A percentile compares a stretch with the other conserved stretches of the same genome.
Evolutionary conservation across 2,113 vertebrate species (phyloP).

Genomic region (Lasiurus borealis): DNA sequence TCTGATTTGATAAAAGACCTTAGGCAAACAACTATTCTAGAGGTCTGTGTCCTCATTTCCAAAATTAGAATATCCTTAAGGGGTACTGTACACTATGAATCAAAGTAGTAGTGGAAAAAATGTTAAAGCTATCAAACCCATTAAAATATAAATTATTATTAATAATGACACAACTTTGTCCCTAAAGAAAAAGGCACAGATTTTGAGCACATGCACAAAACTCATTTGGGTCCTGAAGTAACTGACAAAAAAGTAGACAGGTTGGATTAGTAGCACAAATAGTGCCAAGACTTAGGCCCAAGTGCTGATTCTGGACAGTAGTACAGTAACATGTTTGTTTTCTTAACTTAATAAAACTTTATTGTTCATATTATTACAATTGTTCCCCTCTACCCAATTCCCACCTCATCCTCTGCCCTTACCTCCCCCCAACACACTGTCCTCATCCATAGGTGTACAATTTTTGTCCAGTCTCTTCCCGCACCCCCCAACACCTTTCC

Average conservation of each 20-base stretch:
- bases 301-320: conserved; percentile 96
- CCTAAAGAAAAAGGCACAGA: conserved; percentile 86
- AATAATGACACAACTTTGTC: background rate
- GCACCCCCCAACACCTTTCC: no score
- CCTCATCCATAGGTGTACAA: no score
- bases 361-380: no score
- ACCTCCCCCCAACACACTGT: no score
- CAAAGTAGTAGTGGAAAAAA: background rate
- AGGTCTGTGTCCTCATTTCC: conserved; percentile 74
- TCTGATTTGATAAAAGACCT: conserved; percentile 62
- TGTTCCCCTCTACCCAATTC: no score
- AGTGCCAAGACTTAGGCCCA: conserved; percentile 95
- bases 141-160: conserved; percentile 50
- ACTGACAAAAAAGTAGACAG: conserved; percentile 88
- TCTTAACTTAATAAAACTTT: no score
- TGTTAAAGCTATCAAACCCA: background rate
- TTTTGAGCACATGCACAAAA: conserved; percentile 85
- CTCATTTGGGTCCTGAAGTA: conserved; percentile 86
- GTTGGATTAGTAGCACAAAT: conserved; percentile 92
- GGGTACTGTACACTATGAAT: background rate
- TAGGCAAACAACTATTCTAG: conserved; percentile 73
- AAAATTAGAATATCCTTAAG: conserved; percentile 61
- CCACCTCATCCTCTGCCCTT: no score
- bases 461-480: no score
- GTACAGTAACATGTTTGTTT: conserved; percentile 94